Percentiles rank a stretch among this genome's conserved stretches.
These are phyloP conservation scores for Philopotamus ludificatus DNA, from an alignment of 1,140 invertebrate genomes.

Conservation along the genomic window DNA sequence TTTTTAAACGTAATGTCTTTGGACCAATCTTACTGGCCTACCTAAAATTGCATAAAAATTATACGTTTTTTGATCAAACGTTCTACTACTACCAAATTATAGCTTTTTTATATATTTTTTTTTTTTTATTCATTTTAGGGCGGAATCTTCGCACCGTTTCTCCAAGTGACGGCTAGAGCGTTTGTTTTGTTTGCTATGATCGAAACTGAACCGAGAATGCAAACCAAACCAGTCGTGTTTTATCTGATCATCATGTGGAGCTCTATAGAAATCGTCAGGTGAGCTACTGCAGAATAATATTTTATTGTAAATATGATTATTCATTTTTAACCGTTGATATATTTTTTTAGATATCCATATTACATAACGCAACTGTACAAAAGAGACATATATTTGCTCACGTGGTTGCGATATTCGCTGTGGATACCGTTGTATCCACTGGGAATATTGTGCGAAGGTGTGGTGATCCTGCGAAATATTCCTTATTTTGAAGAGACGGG, in stretches of 20 bases:
- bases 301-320: slow-evolving; percentile 22
- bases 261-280: slow-evolving; percentile 78
- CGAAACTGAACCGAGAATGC: slow-evolving; percentile 80
- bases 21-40: no score
- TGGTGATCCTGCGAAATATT: slow-evolving; percentile 76
- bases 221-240: slow-evolving; percentile 82
- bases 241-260: slow-evolving; percentile 84
- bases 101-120: not conserved
- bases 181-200: slow-evolving; percentile 84
- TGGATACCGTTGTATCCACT: slow-evolving; percentile 93
- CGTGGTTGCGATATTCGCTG: slow-evolving; percentile 88
- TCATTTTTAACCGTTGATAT: slow-evolving; percentile 18
- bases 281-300: slow-evolving; percentile 25
- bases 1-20: no score
- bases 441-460: slow-evolving; percentile 84
- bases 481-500: slow-evolving; percentile 86
- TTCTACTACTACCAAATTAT: not conserved
- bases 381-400: slow-evolving; percentile 72
- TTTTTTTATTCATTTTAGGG: no score
- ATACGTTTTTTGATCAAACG: no score
- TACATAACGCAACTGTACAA: slow-evolving; percentile 82
- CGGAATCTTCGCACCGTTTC: slow-evolving; percentile 50
- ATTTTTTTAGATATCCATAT: slow-evolving; percentile 77
- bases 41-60: no score
- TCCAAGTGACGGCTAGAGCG: slow-evolving; percentile 74